Evolutionary conservation across 64 coral and sea anemone genomes (phyloP), one percentile per base, ranked within the genome.

Genomic region (Montipora capricornis): DNA sequence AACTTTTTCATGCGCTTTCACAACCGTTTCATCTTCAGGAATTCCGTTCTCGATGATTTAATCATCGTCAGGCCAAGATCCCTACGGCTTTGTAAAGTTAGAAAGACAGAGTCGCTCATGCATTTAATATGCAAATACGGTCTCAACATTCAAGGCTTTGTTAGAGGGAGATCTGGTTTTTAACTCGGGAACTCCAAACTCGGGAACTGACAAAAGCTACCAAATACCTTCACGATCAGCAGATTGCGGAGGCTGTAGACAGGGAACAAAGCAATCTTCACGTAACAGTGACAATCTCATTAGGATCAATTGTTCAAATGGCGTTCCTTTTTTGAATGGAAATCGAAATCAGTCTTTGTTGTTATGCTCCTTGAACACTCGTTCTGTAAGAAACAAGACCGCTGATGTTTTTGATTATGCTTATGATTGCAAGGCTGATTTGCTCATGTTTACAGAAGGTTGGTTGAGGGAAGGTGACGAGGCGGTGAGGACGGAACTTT

Each of bases 241-340:
- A 86, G 82, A 86, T 86, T 14, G 82, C 22, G 60, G 82, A 68
- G 82, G 82, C 64, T 24, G 82, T 86, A 86, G 58, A 86, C 82
- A 86, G 20, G 82, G 82, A 86, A 68, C 82, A 86, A 86, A 86
- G 82, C 82, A 62, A 86, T 86, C 82, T 20, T 86, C 82, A 86
- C 82, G 82, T 86, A 86, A 86, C 82, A 86, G 82, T 86, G 82
- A 86, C 55, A 86, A 86, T 86, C 82, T 86, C 82, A 86, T 86
- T 86, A 86, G 58, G n/a, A 86, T 86, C 47, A 64, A 68, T 86
- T 86, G 82, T 86, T 86, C 82, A 19, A 67, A 86, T 86, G 82
- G 82, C 55, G 82, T 86, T 86, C 82, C 82, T 86, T 86, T 69
- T 58, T 64, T 86, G 82, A 22, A 78, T 78, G 55, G 57, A 76